Conservation (phyloP, 92 coral and sea anemone species). For the Porites cylindrica region DNA sequence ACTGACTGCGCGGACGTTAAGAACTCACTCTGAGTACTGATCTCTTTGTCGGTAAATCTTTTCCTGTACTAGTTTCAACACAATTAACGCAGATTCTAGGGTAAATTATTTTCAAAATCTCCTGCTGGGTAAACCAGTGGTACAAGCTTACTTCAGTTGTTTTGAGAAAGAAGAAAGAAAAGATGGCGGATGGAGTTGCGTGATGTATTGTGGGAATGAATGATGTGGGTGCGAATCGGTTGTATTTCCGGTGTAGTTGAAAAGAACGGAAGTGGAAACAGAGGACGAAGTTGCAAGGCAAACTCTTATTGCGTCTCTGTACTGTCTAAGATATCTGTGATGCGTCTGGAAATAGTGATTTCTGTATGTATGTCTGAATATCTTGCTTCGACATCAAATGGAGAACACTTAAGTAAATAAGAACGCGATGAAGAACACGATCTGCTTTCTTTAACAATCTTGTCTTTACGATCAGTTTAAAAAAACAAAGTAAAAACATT, state of each 20-base stretch:
- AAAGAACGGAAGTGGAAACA: slow-evolving; percentile 72
- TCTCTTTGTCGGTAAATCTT: not conserved
- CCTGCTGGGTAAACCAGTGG: slow-evolving; percentile 30
- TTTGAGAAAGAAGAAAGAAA: slow-evolving; percentile 55
- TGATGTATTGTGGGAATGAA: slow-evolving; percentile 76
- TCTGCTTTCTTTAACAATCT: slow-evolving; percentile 29
- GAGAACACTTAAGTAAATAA: not conserved
- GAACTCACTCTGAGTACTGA: not conserved
- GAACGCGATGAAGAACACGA: not conserved
- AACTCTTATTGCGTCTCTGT: slow-evolving; percentile 5
- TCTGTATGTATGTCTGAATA: not conserved
- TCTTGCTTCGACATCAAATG: slow-evolving; percentile 1
- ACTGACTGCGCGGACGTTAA: not conserved
- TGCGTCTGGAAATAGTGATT: not conserved
- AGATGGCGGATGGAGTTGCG: slow-evolving; percentile 84
- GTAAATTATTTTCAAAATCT: slow-evolving; percentile 2
- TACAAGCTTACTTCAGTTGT: slow-evolving; percentile 31
- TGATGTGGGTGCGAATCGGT: slow-evolving; percentile 82
- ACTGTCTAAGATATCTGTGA: not conserved
- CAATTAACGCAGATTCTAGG: slow-evolving; percentile 3
- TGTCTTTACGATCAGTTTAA: not conserved
- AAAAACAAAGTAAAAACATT: not conserved
- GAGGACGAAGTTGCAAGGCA: not conserved
- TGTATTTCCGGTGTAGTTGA: slow-evolving; percentile 79
- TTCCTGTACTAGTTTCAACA: slow-evolving; percentile 3